Percentiles rank a stretch among this genome's conserved stretches.
Conservation (phyloP, 2,888 invertebrate genomes). For the Drosophila formosana region DNA sequence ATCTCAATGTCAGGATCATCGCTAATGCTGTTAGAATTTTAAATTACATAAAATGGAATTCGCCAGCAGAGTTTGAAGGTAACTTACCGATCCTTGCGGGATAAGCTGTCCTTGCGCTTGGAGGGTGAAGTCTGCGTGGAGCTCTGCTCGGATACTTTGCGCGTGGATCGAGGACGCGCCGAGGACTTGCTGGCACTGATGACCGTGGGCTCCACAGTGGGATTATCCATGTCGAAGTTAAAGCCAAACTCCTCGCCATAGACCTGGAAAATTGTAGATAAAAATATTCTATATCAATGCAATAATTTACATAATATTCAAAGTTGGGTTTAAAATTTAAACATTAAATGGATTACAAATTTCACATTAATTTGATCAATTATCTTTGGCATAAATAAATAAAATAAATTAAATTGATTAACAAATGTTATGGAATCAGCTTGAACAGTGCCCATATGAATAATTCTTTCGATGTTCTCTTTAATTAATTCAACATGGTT, state of each 20-base stretch:
- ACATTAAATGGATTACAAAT: no score
- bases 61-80: accelerated
- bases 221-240: slow-evolving; percentile 86
- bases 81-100: slow-evolving; percentile 88
- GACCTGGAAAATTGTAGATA: slow-evolving; percentile 86
- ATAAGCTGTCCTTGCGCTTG: slow-evolving; percentile 91
- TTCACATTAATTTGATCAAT: no score
- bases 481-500: no score
- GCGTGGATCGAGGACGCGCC: slow-evolving; percentile 85
- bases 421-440: no score
- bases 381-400: no score
- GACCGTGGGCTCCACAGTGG: slow-evolving; percentile 84
- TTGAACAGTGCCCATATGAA: no score
- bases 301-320: no score
- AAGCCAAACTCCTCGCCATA: slow-evolving; percentile 95
- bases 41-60: background rate
- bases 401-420: no score
- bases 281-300: background rate
- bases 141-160: slow-evolving; percentile 93
- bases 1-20: slow-evolving; percentile 84
- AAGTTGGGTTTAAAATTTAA: no score
- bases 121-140: slow-evolving; percentile 92
- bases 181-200: slow-evolving; percentile 81
- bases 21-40: slow-evolving; percentile 68
- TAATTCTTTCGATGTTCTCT: no score